Base-by-base conservation (phyloP, 2,888 invertebrate species). In the Drosophila tripunctata region DNA sequence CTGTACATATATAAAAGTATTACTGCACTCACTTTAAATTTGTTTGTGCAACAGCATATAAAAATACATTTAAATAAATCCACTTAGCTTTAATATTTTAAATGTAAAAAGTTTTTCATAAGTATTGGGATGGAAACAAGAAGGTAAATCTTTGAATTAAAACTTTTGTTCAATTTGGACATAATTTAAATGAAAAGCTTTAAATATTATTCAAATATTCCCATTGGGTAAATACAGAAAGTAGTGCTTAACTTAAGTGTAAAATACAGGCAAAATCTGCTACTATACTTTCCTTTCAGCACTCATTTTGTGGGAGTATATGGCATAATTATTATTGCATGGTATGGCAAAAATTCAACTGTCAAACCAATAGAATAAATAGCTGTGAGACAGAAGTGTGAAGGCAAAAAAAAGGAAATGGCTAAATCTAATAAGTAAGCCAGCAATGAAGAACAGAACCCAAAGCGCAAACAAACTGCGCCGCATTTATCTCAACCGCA, bases 401-500 rank as follows among this genome's bases (percentile, higher is more conserved):
- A 31, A 44, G 48, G 41, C 14, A 31, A 40, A 40, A 40, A 40
- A 44, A 14, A 43, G 52, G n/a, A 44, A 43, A 61, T 69, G 63
- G 43, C 63, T 50, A 75, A 81, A 75, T 75, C 81, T 66, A 78
- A 85, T 73, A 82, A 81, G 70, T 70, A 68, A 64, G 76, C 56
- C 70, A 68, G 67, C 58, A 57, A 48, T 61, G 19, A 33, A 15
- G 17, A 41, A 35, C 27, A 10, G 8, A 36, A 63, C 61, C 60
- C 56, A 64, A 60, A 70, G 19, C 58, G 63, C 64, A 84, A 82
- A 75, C 79, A 75, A 82, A 81, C 82, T 75, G 70, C 63, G 67
- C 44, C 83, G 73, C 79, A 75, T 79, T 79, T 82, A 85, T 76
- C 71, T 81, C 66, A 71, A 67, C 83, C 86, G 80, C 79, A 79